phyloP scores from a whole-genome alignment of 92 coral and sea anemone genomes.

The Phymanthus crucifer region DNA sequence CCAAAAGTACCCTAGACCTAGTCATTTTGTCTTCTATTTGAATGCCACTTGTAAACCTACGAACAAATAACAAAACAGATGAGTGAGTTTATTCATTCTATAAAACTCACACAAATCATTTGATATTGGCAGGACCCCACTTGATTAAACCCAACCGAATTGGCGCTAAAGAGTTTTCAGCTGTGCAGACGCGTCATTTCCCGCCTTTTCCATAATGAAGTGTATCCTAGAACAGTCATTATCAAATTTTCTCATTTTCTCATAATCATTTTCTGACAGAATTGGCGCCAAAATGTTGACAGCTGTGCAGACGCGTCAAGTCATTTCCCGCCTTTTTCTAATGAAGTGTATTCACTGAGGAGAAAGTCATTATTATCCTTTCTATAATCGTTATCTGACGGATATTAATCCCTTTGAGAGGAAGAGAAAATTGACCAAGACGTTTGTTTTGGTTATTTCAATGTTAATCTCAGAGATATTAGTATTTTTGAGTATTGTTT shows the following conservation, averaged over 20 bases:
- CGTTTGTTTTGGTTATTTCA: not conserved
- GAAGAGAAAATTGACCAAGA: not conserved
- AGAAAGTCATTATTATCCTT: not conserved
- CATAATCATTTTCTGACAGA: not conserved
- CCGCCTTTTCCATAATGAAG: not conserved
- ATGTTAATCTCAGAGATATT: not conserved
- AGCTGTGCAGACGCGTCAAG: constrained; percentile 6
- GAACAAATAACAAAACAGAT: not conserved
- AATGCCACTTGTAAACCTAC: not conserved
- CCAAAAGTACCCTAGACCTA: too few relatives aligned
- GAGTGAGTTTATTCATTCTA: not conserved
- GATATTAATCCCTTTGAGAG: not conserved
- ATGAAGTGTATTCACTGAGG: not conserved
- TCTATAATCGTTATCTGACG: not conserved
- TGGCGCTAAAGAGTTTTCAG: not conserved
- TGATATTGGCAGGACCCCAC: not conserved
- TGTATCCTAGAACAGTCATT: not conserved
- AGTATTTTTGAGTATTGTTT: not conserved
- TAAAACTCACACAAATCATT: not conserved
- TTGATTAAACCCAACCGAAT: not conserved
- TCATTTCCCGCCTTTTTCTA: not conserved
- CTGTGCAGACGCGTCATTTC: not conserved
- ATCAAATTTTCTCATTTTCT: not conserved
- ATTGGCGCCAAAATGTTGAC: not conserved
- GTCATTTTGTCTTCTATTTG: not conserved